Base-by-base conservation (phyloP, 64 coral and sea anemone genomes). In the Astreopora myriophthalma region DNA sequence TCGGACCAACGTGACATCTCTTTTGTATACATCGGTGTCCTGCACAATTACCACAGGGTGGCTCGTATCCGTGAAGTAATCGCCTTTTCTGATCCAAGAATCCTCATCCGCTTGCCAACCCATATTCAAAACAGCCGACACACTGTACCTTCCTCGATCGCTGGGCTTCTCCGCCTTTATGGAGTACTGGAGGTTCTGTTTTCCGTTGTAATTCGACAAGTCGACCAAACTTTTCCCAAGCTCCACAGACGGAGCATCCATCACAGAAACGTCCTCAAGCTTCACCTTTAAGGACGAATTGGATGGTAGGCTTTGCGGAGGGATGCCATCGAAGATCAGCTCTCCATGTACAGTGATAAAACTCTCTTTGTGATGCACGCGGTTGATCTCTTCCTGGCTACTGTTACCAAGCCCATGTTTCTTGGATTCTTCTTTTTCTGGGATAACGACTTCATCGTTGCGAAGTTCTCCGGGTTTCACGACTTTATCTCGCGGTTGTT, bases 41-140 rank as follows among this genome's bases (percentile, higher is more conserved):
- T 76, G 33, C 29, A 49, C 78, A 20, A 96, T 40, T 35, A 69
- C 44, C 6, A 96, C 68, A 23, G 5, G 19, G 28, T 74, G 76
- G 42, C 62, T 82, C 1, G 95, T 96, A 19, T 96, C 95, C 6
- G 80, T 96, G 5, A 90, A 23, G 22, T 86, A 94, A 40, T 96
- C 95, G 0, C 75, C 57, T 0, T 73, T 57, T 22, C 69, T 89
- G 8, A 96, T 48, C 95, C 95, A 96, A 31, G 87, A 72, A 24
- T 90, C 1, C 8, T 30, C 75, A 19, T 88, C 79, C 6, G 95
- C 78, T 34, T 69, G 78, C 95, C 95, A 96, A 12, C 95, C 95
- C 14, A 96, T 71, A 27, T 96, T 96, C 13, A 96, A 85, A 11
- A 93, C 91, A 34, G 91, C 95, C 20, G 86, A 87, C 25, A 96